Base-by-base conservation (phyloP, 2,797 vertebrate species). In the Anniella stebbinsi region DNA sequence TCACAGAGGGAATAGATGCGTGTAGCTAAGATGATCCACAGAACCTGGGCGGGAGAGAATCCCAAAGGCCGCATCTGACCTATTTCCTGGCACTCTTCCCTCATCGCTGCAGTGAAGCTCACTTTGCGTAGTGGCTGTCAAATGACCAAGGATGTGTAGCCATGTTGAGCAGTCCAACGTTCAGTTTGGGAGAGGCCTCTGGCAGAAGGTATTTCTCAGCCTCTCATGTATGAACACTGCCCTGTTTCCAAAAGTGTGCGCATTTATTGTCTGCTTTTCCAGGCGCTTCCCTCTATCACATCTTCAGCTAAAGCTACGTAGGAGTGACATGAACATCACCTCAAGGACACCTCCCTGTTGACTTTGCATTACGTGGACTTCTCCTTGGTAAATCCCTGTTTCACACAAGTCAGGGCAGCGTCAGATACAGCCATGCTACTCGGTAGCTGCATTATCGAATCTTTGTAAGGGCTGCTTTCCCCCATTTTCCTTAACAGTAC, bases 391-490 rank as follows among this genome's bases (percentile, higher is more conserved):
- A 84, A 63, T 3, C 72, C 38, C 23, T 18, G 72, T 23, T 88
- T 84, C 33, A 0, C 21, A 36, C 30, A 30, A 48, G 45, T 38
- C 57, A 76, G 70, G 72, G 72, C 54, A 17, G 18, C 54, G 15
- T 38, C 48, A 30, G 17, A 60, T 23, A 1, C 72, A 6, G 15
- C 75, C 18, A 25, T 18, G 33, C 70, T 63, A 30, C 28, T 15
- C n/a, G 38, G 12, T 1, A 17, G 69, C 66, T 21, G 48, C 1
- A 2, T 23, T 38, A 60, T 17, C 41, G 3, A 87, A 75, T 48
- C 30, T 69, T 82, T 4, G 0, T 51, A 82, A 90, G 89, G 89
- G 78, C 84, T 90, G 54, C 45, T 87, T 33, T 4, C 23, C 36
- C 54, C 83, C 21, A 1, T 69, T 78, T 18, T n/a, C 63, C 30